Base-by-base conservation (phyloP, 2,888 invertebrate genomes). In the Steinernema scapterisci region DNA sequence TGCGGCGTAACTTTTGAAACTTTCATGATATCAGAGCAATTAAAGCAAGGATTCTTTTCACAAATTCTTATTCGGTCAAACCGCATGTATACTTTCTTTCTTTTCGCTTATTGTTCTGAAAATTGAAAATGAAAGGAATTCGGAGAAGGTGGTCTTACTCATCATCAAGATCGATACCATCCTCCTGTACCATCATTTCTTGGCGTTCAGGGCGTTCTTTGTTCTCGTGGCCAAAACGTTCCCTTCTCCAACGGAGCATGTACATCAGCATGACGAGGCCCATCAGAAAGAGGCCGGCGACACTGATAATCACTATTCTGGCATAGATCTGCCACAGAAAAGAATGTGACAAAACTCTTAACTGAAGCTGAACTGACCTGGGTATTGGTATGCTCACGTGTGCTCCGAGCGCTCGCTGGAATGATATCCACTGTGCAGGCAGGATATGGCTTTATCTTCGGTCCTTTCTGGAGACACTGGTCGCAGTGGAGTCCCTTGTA, bases 401-500 rank as follows among this genome's bases (percentile, higher is more conserved):
- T 82, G 13, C 78, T 45, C 13, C 71, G 73, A 23, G 81, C 79
- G 21, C 54, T 45, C 7, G 76, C 45, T 31, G 79, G 79, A n/a
- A 81, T 71, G 38, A 46, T 52, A 48, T 79, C 81, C 44, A 74
- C 74, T 7, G 81, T 79, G 56, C 79, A 79, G 51, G 82, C 80
- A 1, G 79, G 79, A 63, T 74, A 79, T 16, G 80, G 81, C 43
- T 77, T 46, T 25, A 79, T 72, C 70, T 81, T 77, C 13, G 44
- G 70, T 1, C 78, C 81, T 21, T 46, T 44, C 44, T 76, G 48
- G 9, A 73, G 54, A 74, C 85, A 85, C 63, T 82, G 77, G 72
- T 84, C 81, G 63, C 85, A 85, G 51, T 82, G 81, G 25, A 76
- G 46, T 19, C 85, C 85, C 23, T 75, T 80, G 73, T 81, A 83